Conservation (phyloP, 2,797 vertebrate species). For the Myotis findleyi region DNA sequence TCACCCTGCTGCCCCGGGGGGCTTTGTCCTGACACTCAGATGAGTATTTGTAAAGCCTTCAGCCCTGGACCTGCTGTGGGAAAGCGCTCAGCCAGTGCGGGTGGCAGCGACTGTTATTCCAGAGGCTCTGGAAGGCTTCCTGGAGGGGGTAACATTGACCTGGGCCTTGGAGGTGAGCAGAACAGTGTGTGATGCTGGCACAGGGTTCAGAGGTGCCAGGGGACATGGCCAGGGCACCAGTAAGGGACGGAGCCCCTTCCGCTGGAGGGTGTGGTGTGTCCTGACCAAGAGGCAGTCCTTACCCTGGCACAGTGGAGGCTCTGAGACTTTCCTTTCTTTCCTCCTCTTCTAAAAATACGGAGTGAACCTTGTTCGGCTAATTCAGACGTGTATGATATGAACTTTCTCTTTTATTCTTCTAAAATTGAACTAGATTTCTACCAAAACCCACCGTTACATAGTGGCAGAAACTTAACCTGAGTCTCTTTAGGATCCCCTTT, state of each 20-base stretch:
- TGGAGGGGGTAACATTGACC: background rate
- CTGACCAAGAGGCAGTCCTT: background rate
- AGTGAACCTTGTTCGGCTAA: background rate
- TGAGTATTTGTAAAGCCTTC: background rate
- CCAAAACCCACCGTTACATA: background rate
- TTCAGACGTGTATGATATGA: background rate
- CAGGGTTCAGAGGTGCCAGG: background rate
- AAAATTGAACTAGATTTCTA: background rate
- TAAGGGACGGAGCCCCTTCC: rapidly evolving
- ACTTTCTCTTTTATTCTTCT: background rate
- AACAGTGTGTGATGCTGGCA: background rate
- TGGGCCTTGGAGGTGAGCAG: background rate
- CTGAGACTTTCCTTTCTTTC: background rate
- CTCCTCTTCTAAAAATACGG: background rate
- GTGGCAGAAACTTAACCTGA: background rate
- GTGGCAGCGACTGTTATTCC: background rate
- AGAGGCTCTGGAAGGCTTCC: background rate
- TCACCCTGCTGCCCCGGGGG: background rate
- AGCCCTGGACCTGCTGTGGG: background rate
- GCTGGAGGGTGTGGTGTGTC: rapidly evolving
- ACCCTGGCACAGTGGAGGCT: background rate
- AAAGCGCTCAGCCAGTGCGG: background rate
- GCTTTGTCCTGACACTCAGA: background rate
- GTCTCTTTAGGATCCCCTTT: background rate
- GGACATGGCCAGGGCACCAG: background rate